phyloP scores from a whole-genome alignment of 2,113 vertebrate genomes.

The Theristicus caerulescens region DNA sequence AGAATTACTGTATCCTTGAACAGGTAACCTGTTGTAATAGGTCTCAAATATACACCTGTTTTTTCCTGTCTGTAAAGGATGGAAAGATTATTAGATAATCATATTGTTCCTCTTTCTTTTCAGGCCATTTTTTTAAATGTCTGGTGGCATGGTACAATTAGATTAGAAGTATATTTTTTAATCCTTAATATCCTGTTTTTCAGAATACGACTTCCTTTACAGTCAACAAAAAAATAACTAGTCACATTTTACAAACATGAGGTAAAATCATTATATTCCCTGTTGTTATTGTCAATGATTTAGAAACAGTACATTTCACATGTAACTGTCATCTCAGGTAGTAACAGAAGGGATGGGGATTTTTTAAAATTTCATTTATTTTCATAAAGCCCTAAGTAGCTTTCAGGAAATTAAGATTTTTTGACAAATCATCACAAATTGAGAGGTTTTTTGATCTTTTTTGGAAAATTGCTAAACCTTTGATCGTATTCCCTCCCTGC shows the following conservation, averaged over 20 bases:
- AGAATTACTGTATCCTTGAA: background rate
- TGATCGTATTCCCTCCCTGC: background rate
- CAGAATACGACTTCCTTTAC: background rate
- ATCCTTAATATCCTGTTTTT: constrained; percentile 58
- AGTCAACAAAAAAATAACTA: constrained; percentile 30
- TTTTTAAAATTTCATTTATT: background rate
- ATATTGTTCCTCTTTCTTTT: constrained; percentile 9
- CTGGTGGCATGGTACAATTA: background rate
- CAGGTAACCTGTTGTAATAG: background rate
- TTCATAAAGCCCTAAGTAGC: background rate
- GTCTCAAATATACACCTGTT: background rate
- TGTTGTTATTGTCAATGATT: background rate
- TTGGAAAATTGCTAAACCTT: background rate
- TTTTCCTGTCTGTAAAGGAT: background rate
- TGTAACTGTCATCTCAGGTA: background rate
- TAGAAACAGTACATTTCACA: background rate
- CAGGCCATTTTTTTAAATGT: background rate
- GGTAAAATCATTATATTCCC: constrained; percentile 22
- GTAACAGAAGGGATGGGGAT: background rate
- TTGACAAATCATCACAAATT: background rate
- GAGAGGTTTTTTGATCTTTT: background rate
- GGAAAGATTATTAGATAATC: constrained; percentile 9
- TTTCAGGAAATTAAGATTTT: background rate
- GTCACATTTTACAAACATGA: constrained; percentile 24
- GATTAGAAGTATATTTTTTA: constrained; percentile 20